These are phyloP conservation scores for Nothocercus nigrocapillus DNA, from an alignment of 2,113 vertebrate species.

Conservation along the genomic window DNA sequence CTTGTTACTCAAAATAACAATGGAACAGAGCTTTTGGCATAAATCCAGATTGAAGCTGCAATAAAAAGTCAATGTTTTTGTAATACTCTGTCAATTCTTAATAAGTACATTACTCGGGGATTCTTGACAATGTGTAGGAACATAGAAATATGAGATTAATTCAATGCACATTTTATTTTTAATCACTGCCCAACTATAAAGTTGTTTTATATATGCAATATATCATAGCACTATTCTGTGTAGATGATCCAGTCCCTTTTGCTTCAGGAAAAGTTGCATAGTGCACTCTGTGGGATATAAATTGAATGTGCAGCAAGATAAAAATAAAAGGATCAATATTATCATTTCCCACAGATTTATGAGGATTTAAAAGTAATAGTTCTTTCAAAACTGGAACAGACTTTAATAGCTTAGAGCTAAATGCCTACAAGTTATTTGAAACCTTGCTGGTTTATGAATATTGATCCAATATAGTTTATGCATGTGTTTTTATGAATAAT, in stretches of 20 bases:
- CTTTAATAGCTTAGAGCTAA: slow-evolving; percentile 19
- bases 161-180: slow-evolving; percentile 41
- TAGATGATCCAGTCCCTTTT: background rate
- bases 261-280: slow-evolving; percentile 35
- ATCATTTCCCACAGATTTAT: slow-evolving; percentile 43
- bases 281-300: slow-evolving; percentile 29
- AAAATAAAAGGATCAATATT: slow-evolving; percentile 50
- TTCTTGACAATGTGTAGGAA: slow-evolving; percentile 30
- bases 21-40: background rate
- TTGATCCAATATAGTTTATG: slow-evolving; percentile 51
- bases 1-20: slow-evolving; percentile 27
- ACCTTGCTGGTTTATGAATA: slow-evolving; percentile 38
- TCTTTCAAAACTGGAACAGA: slow-evolving; percentile 37
- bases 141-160: background rate
- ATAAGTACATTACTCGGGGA: slow-evolving; percentile 22
- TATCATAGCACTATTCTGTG: background rate
- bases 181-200: slow-evolving; percentile 20
- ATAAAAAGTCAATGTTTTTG: slow-evolving; percentile 52
- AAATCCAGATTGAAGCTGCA: slow-evolving; percentile 22
- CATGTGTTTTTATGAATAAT: slow-evolving; percentile 48
- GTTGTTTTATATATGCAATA: background rate
- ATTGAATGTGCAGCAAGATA: slow-evolving; percentile 43
- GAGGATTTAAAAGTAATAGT: slow-evolving; percentile 58
- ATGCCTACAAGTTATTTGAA: slow-evolving; percentile 35
- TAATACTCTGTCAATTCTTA: slow-evolving; percentile 33